Percentiles rank a stretch among this genome's conserved stretches.
phyloP scores from a whole-genome alignment of 2,888 invertebrate species.

The Oasisia sp. region DNA sequence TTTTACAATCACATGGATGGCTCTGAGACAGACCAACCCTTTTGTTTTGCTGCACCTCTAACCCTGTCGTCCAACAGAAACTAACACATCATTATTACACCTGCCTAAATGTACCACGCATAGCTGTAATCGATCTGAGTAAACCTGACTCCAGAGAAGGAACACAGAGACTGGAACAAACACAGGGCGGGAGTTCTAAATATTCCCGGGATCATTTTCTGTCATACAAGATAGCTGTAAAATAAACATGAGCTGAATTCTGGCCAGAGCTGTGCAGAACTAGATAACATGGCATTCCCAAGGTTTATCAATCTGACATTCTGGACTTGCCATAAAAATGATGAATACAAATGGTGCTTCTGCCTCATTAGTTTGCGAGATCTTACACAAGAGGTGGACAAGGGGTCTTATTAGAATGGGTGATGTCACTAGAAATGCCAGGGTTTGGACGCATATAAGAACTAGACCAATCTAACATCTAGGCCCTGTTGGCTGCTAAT shows the following conservation, averaged over 20 bases:
- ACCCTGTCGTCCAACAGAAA: too few relatives aligned
- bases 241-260: not conserved
- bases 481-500: not conserved
- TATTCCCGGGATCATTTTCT: not conserved
- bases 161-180: not conserved
- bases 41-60: too few relatives aligned
- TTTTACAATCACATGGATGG: too few relatives aligned
- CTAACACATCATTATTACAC: too few relatives aligned
- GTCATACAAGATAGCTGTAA: not conserved
- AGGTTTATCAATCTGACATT: not conserved
- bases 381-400: not conserved
- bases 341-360: not conserved
- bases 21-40: too few relatives aligned
- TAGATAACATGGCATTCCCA: not conserved
- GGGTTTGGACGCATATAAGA: not conserved
- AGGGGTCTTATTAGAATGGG: not conserved
- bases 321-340: not conserved
- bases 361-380: not conserved
- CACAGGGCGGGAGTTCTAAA: not conserved
- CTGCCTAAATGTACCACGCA: too few relatives aligned
- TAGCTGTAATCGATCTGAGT: too few relatives aligned
- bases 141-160: not conserved
- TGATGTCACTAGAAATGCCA: not conserved
- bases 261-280: not conserved
- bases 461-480: not conserved